Evolutionary conservation across 2,797 vertebrate species (phyloP), one percentile per base, ranked within the genome.

Genomic region (Etheostoma nigrum): DNA sequence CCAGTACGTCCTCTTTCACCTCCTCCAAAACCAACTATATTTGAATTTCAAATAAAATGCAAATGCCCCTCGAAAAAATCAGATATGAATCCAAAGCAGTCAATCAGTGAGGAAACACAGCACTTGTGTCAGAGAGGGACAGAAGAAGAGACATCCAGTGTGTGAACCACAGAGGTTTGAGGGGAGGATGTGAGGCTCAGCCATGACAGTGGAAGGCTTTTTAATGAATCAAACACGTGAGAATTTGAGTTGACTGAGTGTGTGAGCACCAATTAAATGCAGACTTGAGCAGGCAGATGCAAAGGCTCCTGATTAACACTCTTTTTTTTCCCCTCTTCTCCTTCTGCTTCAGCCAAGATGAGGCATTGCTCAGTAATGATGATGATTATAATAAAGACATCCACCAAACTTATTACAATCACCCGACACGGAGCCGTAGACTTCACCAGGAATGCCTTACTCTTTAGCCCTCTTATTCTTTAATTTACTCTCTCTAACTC

Each of bases 1-100:
- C 33, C 66, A 54, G 69, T 44, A 23, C 2, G 19, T 77, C 67
- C 79, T 52, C 74, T 45, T 71, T 83, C 72, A 52, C 58, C 60
- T 68, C 55, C 55, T 78, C 7, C 61, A 66, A 75, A 85, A 82
- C 42, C 30, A 74, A n/a, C 72, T 6, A 9, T 21, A 89, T 90
- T 89, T 88, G 82, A 87, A 78, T 85, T 33, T 49, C 72, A 83
- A 88, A 92, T 83, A 30, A 76, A 83, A 95, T 92, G 86, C 91
- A 93, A 94, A 93, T 86, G 23, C 33, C 10, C 10, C 44, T 55
- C 71, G 75, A 74, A 74, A 82, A 81, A 86, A 86, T 81, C 74
- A 74, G 82, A 44, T 58, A 60, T 75, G 62, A 85, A 75, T 75
- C 52, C 58, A 65, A 65, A 80, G 30, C 74, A 85, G 86, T 86